Evolutionary conservation across 2,797 vertebrate species (phyloP).

Genomic region (Hoplostethus atlanticus): DNA sequence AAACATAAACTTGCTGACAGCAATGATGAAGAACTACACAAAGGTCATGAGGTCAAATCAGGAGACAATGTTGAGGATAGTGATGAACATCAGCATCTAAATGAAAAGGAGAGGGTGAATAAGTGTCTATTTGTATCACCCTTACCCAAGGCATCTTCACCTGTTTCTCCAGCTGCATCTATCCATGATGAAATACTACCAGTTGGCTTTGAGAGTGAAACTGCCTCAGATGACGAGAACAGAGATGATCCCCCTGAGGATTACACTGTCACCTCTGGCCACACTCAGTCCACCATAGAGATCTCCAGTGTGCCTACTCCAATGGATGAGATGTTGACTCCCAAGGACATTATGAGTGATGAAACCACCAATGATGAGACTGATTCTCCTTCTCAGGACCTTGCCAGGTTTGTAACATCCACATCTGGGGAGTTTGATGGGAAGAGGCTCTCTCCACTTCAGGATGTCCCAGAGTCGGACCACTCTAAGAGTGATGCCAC

Average conservation of each 20-base stretch:
- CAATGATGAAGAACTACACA: constrained; percentile 59
- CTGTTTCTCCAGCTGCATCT: constrained; percentile 88
- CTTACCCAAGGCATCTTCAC: constrained; percentile 84
- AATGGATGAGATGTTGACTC: constrained; percentile 95
- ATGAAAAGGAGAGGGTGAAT: constrained; percentile 64
- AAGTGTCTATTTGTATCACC: constrained; percentile 75
- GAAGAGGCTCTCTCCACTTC: constrained; percentile 84
- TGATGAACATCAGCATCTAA: constrained; percentile 70
- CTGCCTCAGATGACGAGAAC: constrained; percentile 93
- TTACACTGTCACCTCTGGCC: constrained; percentile 90
- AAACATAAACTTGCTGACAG: constrained; percentile 42
- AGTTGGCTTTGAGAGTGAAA: constrained; percentile 89
- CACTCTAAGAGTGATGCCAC: constrained; percentile 92
- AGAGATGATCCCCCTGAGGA: constrained; percentile 91
- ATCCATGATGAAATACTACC: constrained; percentile 92
- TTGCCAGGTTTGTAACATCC: constrained; percentile 84
- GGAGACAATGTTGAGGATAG: constrained; percentile 54
- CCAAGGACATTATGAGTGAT: constrained; percentile 92
- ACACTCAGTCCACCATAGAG: constrained; percentile 94
- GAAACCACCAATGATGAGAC: constrained; percentile 93
- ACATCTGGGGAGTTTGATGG: constrained; percentile 83
- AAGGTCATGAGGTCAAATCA: constrained; percentile 31
- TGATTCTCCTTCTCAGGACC: constrained; percentile 91
- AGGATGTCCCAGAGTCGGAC: constrained; percentile 83
- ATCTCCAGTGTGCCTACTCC: constrained; percentile 95